Base-by-base conservation (phyloP, 2,797 vertebrate genomes). In the Streptopelia turtur region DNA sequence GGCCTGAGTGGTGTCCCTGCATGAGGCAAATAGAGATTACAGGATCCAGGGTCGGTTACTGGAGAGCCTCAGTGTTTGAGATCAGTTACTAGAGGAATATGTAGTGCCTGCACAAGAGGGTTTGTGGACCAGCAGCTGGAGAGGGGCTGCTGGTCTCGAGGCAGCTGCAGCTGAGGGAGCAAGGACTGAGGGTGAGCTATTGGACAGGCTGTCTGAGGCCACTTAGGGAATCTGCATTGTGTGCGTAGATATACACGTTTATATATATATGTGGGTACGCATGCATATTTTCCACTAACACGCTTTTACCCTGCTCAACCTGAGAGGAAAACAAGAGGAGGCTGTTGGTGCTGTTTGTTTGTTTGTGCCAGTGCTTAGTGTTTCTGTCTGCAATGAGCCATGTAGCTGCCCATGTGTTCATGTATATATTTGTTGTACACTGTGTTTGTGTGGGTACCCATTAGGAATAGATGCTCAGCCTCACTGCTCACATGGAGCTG, bases 61-160 rank as follows among this genome's bases (percentile, higher is more conserved):
- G 28, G 52, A 12, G 2, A 69, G 45, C 16, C 33, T 71, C n/a
- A 63, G 33, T 27, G 28, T 13, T 23, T 65, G 33, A 57, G 30
- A 18, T 12, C 13, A 8, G 20, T 53, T 70, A 14, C 60, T 30
- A 12, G 10, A 75, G 33, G 20, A 8, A 5, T 43, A 27, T 11
- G 9, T 37, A 3, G 14, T 27, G 20, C 60, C 31, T 6, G 5
- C 25, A 23, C 37, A 43, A 35, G 39, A 39, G 13, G 1, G 0
- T 33, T 60, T 56, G 23, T 37, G 33, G 68, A 63, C n/a, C 31
- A 77, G n/a, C 45, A 72, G 45, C 63, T 49, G 59, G 8, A 33
- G 13, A 28, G 35, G 20, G 31, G 18, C 35, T 92, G 18, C 47
- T 92, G 74, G 11, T 35, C 13, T 55, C 61, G 47, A 80, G 31